Percentiles rank a stretch among this genome's conserved stretches.
phyloP scores from a whole-genome alignment of 2,888 invertebrate species.

The Enchytraeus crypticus region DNA sequence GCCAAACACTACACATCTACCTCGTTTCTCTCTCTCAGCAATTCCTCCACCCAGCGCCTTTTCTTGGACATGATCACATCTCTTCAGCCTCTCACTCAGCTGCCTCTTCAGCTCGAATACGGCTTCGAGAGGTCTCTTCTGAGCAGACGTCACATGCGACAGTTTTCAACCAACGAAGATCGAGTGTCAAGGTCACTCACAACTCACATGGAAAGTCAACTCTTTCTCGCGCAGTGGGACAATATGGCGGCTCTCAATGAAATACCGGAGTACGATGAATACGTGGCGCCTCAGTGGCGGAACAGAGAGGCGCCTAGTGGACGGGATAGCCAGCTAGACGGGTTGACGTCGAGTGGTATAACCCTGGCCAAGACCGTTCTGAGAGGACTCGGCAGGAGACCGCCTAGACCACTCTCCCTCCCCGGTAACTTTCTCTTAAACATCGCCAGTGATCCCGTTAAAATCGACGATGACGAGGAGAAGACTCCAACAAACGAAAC shows the following conservation, averaged over 20 bases:
- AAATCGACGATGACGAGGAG: background rate
- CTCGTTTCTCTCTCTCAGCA: slow-evolving; percentile 62
- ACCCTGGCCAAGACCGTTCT: background rate
- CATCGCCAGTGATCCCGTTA: background rate
- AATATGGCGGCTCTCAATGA: background rate
- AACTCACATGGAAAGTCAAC: slow-evolving; percentile 9
- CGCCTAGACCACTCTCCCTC: background rate
- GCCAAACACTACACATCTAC: slow-evolving; percentile 69
- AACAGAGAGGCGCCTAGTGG: background rate
- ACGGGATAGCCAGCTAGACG: background rate
- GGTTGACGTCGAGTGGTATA: background rate
- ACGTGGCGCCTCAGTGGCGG: background rate
- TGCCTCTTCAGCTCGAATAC: slow-evolving; percentile 69
- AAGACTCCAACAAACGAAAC: too few relatives aligned
- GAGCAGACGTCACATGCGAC: slow-evolving; percentile 15
- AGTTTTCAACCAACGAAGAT: slow-evolving; percentile 14
- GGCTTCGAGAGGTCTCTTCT: slow-evolving; percentile 12
- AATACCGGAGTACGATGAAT: background rate
- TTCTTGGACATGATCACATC: slow-evolving; percentile 68
- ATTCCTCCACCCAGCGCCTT: slow-evolving; percentile 56
- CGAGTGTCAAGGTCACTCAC: background rate
- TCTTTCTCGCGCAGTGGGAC: background rate
- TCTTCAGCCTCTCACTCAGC: slow-evolving; percentile 67
- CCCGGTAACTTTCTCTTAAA: background rate
- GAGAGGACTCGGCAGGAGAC: background rate